These are phyloP conservation scores for Dolichomitus sp. DNA, from an alignment of 2,888 invertebrate genomes.

Conservation along the genomic window DNA sequence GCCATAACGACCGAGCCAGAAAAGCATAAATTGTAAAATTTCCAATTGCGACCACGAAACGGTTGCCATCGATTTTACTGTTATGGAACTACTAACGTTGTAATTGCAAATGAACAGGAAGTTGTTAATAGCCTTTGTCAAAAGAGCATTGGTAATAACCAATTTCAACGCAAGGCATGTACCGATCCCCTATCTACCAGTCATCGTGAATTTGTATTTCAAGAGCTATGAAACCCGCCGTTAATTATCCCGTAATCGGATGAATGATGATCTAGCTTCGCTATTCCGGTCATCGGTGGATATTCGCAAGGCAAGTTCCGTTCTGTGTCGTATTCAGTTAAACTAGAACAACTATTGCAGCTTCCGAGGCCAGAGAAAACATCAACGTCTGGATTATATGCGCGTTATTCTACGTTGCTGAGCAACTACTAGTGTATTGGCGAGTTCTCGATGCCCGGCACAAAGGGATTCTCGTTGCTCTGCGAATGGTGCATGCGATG, in stretches of 20 bases:
- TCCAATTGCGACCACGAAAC: no score
- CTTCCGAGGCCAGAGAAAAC: constrained; percentile 30
- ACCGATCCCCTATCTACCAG: neutral
- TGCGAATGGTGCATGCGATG: constrained; percentile 34
- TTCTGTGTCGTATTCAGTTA: constrained; percentile 14
- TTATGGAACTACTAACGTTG: neutral
- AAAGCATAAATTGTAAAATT: no score
- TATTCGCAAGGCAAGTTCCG: neutral
- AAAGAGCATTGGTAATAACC: constrained; percentile 15
- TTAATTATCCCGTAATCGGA: constrained; percentile 6
- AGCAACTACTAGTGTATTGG: neutral
- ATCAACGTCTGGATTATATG: neutral
- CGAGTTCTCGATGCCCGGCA: constrained; percentile 31
- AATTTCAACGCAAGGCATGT: neutral
- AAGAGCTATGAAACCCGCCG: neutral
- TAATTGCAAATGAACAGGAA: constrained; percentile 9
- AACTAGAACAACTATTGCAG: neutral
- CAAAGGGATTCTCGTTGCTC: constrained; percentile 52
- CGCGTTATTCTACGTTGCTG: neutral
- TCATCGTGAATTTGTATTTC: constrained; percentile 1
- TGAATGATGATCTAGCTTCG: constrained; percentile 16
- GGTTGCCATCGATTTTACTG: no score
- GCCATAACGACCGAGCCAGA: no score
- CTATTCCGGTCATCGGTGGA: constrained; percentile 30
- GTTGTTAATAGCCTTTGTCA: neutral